Conservation (phyloP, 2,888 invertebrate species). For the Ornithoptera priamus region DNA sequence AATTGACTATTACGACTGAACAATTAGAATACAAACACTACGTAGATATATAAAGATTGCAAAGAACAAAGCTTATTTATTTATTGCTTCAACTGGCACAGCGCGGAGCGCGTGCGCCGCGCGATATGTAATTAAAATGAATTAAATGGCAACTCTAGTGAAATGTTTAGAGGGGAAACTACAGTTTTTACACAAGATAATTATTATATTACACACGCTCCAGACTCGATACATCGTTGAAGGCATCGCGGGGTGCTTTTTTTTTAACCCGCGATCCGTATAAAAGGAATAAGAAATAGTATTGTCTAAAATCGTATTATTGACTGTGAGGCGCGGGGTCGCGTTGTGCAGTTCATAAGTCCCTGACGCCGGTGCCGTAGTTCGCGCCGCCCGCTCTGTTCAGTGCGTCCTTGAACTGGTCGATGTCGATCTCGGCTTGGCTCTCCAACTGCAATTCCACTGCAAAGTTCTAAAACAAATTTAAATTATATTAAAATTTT, state of each 20-base stretch:
- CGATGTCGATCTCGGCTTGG: slow-evolving; percentile 84
- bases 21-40: slow-evolving; percentile 28
- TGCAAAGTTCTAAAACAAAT: slow-evolving; percentile 85
- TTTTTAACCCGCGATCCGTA: slow-evolving; percentile 6
- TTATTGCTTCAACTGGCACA: slow-evolving; percentile 4
- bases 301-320: slow-evolving; percentile 37
- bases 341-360: slow-evolving; percentile 73
- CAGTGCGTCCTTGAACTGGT: slow-evolving; percentile 84
- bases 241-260: slow-evolving; percentile 3
- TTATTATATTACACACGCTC: slow-evolving; percentile 12
- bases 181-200: slow-evolving; percentile 18
- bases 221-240: slow-evolving; percentile 8
- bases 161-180: slow-evolving; percentile 2
- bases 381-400: slow-evolving; percentile 89
- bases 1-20: slow-evolving; percentile 25
- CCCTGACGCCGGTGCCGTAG: slow-evolving; percentile 88
- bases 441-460: slow-evolving; percentile 87
- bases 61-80: slow-evolving; percentile 21
- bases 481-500: no score
- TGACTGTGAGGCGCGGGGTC: slow-evolving; percentile 41
- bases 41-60: slow-evolving; percentile 27
- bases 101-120: background rate
- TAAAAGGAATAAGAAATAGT: slow-evolving; percentile 25
- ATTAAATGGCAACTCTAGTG: slow-evolving; percentile 7
- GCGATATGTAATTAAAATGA: slow-evolving; percentile 23